Evolutionary conservation across 2,888 invertebrate species (phyloP).

Genomic region (Yponomeuta evonymella): DNA sequence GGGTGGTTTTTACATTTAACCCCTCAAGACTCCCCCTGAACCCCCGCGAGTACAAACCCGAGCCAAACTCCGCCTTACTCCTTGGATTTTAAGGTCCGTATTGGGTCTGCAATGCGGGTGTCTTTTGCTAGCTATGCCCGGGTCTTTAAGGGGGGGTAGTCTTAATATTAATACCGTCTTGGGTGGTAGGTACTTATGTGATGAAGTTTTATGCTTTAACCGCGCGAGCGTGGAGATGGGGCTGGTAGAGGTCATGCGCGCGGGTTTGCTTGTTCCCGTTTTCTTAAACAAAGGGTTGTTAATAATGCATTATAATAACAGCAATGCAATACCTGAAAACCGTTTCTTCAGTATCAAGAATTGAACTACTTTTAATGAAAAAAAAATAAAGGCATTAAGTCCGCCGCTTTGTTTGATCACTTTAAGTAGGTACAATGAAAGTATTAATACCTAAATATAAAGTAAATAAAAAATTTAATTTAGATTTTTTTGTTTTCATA

Average conservation of each 20-base stretch:
- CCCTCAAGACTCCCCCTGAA: constrained; percentile 50
- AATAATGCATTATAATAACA: too few relatives aligned
- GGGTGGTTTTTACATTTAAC: constrained; percentile 73
- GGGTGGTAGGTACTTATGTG: constrained; percentile 55
- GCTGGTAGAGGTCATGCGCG: neutral
- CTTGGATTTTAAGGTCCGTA: neutral
- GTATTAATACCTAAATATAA: too few relatives aligned
- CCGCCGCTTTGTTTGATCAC: too few relatives aligned
- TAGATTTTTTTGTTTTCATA: too few relatives aligned
- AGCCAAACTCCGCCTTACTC: constrained; percentile 26
- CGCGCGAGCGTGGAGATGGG: neutral
- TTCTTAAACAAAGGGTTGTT: too few relatives aligned
- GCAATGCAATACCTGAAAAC: too few relatives aligned
- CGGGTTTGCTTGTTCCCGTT: neutral
- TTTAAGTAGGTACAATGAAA: too few relatives aligned
- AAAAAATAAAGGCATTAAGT: too few relatives aligned
- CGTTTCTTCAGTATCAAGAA: too few relatives aligned
- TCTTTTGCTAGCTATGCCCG: neutral
- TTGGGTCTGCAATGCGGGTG: neutral
- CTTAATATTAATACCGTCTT: constrained; percentile 71
- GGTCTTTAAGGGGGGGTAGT: constrained; percentile 38
- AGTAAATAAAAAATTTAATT: too few relatives aligned
- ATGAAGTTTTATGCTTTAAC: constrained; percentile 55
- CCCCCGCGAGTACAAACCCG: constrained; percentile 21
- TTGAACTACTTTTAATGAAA: too few relatives aligned